phyloP scores from a whole-genome alignment of 2,888 invertebrate genomes.

The Geophilus truncorum region DNA sequence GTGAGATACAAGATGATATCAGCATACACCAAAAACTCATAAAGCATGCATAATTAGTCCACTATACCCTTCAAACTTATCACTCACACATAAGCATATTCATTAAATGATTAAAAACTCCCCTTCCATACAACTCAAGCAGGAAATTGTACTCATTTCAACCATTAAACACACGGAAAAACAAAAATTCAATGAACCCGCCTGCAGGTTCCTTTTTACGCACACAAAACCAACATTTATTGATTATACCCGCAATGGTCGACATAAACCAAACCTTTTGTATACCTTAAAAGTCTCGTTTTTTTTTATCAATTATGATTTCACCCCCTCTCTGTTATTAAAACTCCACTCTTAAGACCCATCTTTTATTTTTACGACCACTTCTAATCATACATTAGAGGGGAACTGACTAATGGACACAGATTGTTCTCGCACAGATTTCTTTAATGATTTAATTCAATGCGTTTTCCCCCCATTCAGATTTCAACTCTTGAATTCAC shows the following conservation, averaged over 20 bases:
- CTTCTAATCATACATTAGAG: not conserved
- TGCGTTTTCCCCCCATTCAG: not conserved
- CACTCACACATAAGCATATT: conserved; percentile 2
- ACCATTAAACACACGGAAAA: not conserved
- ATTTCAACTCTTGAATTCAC: not conserved
- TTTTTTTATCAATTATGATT: not conserved
- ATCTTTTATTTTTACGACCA: not conserved
- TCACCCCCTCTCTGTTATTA: no score
- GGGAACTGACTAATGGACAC: not conserved
- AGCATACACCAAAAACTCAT: not conserved
- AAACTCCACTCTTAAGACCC: not conserved
- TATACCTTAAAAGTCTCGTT: no score
- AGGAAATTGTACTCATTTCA: not conserved
- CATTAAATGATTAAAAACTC: conserved; percentile 14
- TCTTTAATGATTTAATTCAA: conserved; percentile 2
- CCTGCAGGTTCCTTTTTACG: not conserved
- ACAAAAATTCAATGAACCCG: not conserved
- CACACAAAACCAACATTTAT: not conserved
- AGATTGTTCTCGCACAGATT: conserved; percentile 12
- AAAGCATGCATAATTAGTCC: conserved; percentile 4
- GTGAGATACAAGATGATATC: not conserved
- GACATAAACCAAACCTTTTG: not conserved
- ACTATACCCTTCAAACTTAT: not conserved
- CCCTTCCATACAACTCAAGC: not conserved
- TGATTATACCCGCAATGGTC: not conserved